A percentile compares a stretch with the other conserved stretches of the same genome.
phyloP scores from a whole-genome alignment of 1,140 invertebrate species.

The Camponotus pennsylvanicus region DNA sequence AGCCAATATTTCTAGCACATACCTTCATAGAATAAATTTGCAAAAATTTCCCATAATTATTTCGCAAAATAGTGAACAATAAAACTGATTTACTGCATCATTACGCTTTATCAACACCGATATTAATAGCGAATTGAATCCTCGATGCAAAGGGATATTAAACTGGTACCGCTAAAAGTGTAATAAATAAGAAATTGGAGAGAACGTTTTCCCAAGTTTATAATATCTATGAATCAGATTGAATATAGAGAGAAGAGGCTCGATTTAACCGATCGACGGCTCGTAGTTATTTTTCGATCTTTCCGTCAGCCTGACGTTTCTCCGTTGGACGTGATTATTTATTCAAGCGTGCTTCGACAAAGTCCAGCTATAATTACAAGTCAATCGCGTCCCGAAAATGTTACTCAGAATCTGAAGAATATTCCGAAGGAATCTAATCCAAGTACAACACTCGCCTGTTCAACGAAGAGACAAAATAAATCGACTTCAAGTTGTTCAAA shows the following conservation, averaged over 20 bases:
- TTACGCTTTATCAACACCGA: not conserved
- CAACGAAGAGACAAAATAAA: not conserved
- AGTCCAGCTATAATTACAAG: conserved; percentile 43
- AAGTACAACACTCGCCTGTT: not conserved
- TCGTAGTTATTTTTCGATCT: conserved; percentile 56
- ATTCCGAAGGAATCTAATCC: not conserved
- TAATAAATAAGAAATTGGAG: conserved; percentile 15
- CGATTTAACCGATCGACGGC: conserved; percentile 23
- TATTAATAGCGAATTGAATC: not conserved
- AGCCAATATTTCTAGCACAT: not conserved
- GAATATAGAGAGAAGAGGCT: not conserved
- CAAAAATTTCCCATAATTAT: not conserved
- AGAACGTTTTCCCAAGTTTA: not conserved
- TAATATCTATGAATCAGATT: conserved; percentile 31
- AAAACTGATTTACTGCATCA: not conserved
- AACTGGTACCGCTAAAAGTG: not conserved
- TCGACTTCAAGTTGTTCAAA: not conserved
- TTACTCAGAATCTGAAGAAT: conserved; percentile 13
- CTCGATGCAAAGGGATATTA: not conserved
- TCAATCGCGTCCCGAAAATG: conserved; percentile 18
- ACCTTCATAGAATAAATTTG: not conserved
- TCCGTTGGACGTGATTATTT: conserved; percentile 26
- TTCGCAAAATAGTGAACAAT: not conserved
- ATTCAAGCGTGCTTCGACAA: conserved; percentile 39
- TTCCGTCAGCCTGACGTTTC: conserved; percentile 36